Conservation (phyloP, 2,888 invertebrate genomes). For the Spodoptera exigua region DNA sequence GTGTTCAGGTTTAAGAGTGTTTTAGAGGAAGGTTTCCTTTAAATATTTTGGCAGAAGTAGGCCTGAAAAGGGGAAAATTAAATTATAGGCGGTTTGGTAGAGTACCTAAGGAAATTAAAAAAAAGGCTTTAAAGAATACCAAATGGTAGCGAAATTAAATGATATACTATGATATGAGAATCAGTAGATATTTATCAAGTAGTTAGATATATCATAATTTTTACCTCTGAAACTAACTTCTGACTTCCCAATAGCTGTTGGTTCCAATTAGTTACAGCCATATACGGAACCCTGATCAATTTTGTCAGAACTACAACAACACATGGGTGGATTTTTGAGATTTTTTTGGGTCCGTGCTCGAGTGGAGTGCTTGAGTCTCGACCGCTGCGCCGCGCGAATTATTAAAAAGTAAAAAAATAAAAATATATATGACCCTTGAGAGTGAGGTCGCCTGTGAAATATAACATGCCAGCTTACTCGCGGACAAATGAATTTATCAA, state of each 20-base stretch:
- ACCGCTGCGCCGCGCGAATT: slow-evolving; percentile 83
- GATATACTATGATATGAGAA: too few species aligned
- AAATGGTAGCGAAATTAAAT: too few species aligned
- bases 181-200: too few species aligned
- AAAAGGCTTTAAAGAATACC: too few species aligned
- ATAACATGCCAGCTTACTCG: slow-evolving; percentile 70
- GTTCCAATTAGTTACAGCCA: background rate
- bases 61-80: too few species aligned
- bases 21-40: too few species aligned
- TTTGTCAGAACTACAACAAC: slow-evolving; percentile 73
- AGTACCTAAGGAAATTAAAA: too few species aligned
- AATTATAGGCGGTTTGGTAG: too few species aligned
- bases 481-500: slow-evolving; percentile 63
- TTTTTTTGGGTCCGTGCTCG: slow-evolving; percentile 86
- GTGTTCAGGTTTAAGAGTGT: background rate
- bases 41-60: too few species aligned
- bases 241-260: too few species aligned
- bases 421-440: slow-evolving; percentile 74
- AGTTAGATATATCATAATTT: too few species aligned
- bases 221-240: too few species aligned
- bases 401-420: slow-evolving; percentile 84
- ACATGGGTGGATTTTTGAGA: slow-evolving; percentile 83
- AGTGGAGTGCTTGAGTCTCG: slow-evolving; percentile 78
- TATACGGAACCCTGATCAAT: slow-evolving; percentile 74
- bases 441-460: slow-evolving; percentile 75